phyloP scores from a whole-genome alignment of 2,797 vertebrate species.

The Coracias cyanogaster region DNA sequence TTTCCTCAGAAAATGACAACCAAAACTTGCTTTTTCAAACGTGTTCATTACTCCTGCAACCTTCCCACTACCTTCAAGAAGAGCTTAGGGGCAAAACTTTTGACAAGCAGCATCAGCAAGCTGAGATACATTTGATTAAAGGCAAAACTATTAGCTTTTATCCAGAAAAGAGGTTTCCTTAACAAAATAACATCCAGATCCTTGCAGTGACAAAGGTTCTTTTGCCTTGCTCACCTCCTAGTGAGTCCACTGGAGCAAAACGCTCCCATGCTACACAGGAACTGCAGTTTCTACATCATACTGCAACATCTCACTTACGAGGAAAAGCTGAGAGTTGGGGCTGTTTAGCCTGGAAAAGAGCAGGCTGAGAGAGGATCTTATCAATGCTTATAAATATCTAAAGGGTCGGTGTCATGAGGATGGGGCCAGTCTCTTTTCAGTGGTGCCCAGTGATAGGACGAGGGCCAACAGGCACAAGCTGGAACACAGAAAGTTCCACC shows the following conservation, averaged over 20 bases:
- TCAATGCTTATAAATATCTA: no score
- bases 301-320: no score
- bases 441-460: no score
- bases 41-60: neutral
- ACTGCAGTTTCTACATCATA: neutral
- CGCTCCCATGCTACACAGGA: accelerated
- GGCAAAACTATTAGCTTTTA: neutral
- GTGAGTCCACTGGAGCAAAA: neutral
- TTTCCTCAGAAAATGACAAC: neutral
- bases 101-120: neutral
- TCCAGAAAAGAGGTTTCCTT: neutral
- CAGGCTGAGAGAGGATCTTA: no score
- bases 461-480: no score
- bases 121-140: neutral
- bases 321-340: no score
- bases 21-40: neutral
- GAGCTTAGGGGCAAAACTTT: neutral
- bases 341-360: no score
- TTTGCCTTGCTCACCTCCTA: neutral
- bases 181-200: neutral
- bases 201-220: neutral
- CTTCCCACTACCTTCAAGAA: neutral
- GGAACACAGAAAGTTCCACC: no score
- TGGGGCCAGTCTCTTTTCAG: no score
- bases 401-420: no score